Base-by-base conservation (phyloP, 2,113 vertebrate genomes). In the Fulmarus glacialis region DNA sequence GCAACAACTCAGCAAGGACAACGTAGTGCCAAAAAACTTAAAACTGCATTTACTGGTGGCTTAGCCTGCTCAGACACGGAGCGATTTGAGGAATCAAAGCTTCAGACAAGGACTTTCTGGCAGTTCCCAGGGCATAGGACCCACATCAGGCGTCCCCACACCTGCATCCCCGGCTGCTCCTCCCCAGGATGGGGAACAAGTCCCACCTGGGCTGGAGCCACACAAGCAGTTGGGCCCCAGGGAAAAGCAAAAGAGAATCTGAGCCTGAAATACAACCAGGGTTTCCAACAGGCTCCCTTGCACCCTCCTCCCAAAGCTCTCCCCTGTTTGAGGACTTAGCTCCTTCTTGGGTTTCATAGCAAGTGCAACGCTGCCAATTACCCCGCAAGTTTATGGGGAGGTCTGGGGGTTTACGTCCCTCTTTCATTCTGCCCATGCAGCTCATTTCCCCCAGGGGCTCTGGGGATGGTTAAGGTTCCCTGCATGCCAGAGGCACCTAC, bases 311-410 rank as follows among this genome's bases (percentile, higher is more conserved):
- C 72, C 82, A 95, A 75, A 74, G 64, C 52, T 89, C 30, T 80
- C 5, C 34, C 12, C 34, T 55, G 5, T 75, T 66, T 17, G 12
- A 92, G 83, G 75, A 36, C 72, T 93, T 87, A 82, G 79, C 93
- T 97, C 82, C 82, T 97, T 72, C 95, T 95, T 93, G 79, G 68
- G 45, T 97, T 98, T 95, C 70, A 68, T 38, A 81, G 85, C 67
- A 43, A 95, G 73, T 40, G 68, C 87, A 89, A 27, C 3, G 40
- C 86, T 95, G 94, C 74, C 96, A 90, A 73, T 95, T 87, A 88
- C 75, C 82, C 87, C 8, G 2, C 47, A 22, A 9, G 66, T 93
- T 94, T 95, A 92, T 73, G 40, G 12, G 59, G 86, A 62, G 34
- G 53, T 82, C 94, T 97, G 90, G 86, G 80, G 73, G n/a, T 86